Base-by-base conservation (phyloP, 2,797 vertebrate genomes). In the Schizopygopsis pylzovi region DNA sequence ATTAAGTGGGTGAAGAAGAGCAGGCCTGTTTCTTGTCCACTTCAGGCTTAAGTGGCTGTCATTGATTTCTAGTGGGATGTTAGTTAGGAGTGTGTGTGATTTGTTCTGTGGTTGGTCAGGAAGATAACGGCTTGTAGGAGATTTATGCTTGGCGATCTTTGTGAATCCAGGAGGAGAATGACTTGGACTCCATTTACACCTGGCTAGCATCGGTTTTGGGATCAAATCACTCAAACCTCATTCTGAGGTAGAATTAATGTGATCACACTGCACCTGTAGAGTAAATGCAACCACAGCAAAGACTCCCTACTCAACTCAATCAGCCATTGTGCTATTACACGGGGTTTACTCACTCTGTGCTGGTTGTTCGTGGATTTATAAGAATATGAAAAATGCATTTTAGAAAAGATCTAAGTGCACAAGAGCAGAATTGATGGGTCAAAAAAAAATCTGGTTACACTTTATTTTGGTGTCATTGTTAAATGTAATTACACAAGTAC, bases 41-140 rank as follows among this genome's bases (percentile, higher is more conserved):
- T 90, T 90, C 54, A 82, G 89, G 82, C 20, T 89, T 82, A 87
- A 89, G 88, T 76, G 77, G 52, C 83, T 88, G 76, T 28, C 73
- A 92, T 91, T 89, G 86, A 92, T 93, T 94, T 94, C 85, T 82
- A 92, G 33, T 89, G 76, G 80, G 81, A 81, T 79, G 47, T 52
- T 92, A 16, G 81, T 91, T 92, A 90, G 52, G 77, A 87, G 90
- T 86, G 90, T 90, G 87, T 47, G 45, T 52, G 70, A 86, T 91
- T 91, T 92, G 87, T 89, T 81, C 86, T 47, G 70, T 90, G 86
- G 77, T 91, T 92, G 84, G 86, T 93, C 88, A 85, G 84, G 84
- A 67, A 49, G 59, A 83, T 90, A 86, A 90, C 41, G 85, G 45
- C 67, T 25, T 28, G 83, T 59, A 86, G 86, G 85, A 79, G 88